Evolutionary conservation across 1,140 invertebrate species (phyloP), one percentile per base, ranked within the genome.

Genomic region (Drosophila willistoni): DNA sequence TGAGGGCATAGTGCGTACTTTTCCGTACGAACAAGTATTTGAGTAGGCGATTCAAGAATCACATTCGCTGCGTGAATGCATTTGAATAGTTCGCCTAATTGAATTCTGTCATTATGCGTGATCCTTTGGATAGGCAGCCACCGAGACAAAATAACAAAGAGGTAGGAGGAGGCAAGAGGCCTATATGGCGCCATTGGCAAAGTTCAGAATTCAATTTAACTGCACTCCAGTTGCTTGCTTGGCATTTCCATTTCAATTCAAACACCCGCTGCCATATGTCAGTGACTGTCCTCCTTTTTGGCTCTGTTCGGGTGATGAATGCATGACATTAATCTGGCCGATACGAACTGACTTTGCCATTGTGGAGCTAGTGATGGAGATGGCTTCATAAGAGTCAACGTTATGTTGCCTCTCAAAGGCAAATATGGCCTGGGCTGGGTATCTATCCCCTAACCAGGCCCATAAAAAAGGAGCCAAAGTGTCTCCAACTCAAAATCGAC

Each of bases 131-230:
- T 39, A 14, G 14, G 0, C 61, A n/a, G 17, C 34, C 39, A 12
- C 34, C 9, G 9, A 36, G 34, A 10, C 9, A 12, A 36, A 12
- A 36, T 12, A 39, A 39, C 36, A 39, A 39, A 39, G 12, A 39
- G 36, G 36, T 4, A 12, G 12, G 12, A 13, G 36, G 12, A 39
- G 10, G 36, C 36, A 13, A 39, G 36, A 39, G 36, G 36, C 36
- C 36, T 39, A 39, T 36, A 2, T 39, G 12, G 3, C 36, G 12
- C 36, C 36, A 41, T 13, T 10, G 51, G 14, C 33, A 59, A 73
- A 76, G 60, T 76, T 61, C 65, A 66, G 74, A 77, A 79, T 66
- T 77, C 69, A 79, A 78, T 78, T 78, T 78, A 71, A 73, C 77
- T 77, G 73, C 64, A 73, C 42, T 68, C 17, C 34, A 39, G 54